Evolutionary conservation across 2,888 invertebrate genomes (phyloP).

Genomic region (Xestia rhomboidea): DNA sequence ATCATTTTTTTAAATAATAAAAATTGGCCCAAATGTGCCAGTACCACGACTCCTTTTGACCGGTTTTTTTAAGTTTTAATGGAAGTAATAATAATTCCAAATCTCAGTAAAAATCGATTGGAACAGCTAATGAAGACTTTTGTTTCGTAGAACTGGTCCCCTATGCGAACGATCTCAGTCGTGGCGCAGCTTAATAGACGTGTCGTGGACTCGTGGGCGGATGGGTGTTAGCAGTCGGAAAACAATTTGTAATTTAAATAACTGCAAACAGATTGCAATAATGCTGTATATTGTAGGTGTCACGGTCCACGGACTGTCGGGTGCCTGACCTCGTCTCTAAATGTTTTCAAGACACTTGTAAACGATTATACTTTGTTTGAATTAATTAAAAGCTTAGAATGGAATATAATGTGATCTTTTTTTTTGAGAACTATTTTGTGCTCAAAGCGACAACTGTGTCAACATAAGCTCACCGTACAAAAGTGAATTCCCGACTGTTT

Average conservation of each 20-base stretch:
- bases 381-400: conserved; percentile 19
- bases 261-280: conserved; percentile 63
- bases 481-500: conserved; percentile 29
- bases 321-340: conserved; percentile 53
- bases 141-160: conserved; percentile 26
- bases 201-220: conserved; percentile 46
- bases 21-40: conserved; percentile 37
- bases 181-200: conserved; percentile 39
- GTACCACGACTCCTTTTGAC: conserved; percentile 26
- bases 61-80: conserved; percentile 38
- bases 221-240: conserved; percentile 55
- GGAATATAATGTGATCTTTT: conserved; percentile 28
- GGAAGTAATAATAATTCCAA: conserved; percentile 33
- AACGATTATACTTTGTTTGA: conserved; percentile 17
- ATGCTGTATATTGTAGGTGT: conserved; percentile 51
- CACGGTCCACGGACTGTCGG: conserved; percentile 26
- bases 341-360: conserved; percentile 45
- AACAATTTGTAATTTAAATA: conserved; percentile 60
- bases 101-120: conserved; percentile 35
- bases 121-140: conserved; percentile 53
- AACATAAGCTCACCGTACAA: conserved; percentile 16
- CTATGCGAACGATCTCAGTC: conserved; percentile 34
- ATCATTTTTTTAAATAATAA: conserved; percentile 59
- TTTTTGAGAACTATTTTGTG: background rate
- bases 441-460: conserved; percentile 14